phyloP scores from a whole-genome alignment of 2,797 vertebrate genomes.

The Lates japonicus region DNA sequence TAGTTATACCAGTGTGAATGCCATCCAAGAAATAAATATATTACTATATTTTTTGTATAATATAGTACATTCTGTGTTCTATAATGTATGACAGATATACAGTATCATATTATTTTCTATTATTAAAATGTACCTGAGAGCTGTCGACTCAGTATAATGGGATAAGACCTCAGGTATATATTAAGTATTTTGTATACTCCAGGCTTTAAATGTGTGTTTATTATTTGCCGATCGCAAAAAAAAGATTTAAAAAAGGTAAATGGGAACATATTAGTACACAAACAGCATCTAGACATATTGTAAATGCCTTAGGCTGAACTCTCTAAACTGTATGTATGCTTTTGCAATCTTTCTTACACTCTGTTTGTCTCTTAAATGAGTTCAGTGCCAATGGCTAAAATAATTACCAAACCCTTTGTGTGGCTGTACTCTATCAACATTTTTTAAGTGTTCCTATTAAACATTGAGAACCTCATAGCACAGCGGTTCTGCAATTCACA shows the following conservation, averaged over 20 bases:
- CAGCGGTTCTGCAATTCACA: slow-evolving; percentile 36
- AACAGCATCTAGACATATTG: background rate
- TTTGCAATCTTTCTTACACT: background rate
- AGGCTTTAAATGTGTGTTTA: background rate
- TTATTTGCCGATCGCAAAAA: background rate
- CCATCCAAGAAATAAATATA: background rate
- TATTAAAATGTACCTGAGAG: background rate
- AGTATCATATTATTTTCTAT: background rate
- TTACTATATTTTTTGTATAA: background rate
- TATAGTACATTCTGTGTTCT: background rate
- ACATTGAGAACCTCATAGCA: slow-evolving; percentile 44
- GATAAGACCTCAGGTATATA: background rate
- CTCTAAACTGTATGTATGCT: background rate
- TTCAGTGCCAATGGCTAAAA: slow-evolving; percentile 28
- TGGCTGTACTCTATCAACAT: slow-evolving; percentile 31
- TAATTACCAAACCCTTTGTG: slow-evolving; percentile 35
- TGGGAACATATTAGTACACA: background rate
- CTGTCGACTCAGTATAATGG: background rate
- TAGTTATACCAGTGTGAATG: background rate
- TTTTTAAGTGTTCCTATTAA: slow-evolving; percentile 51
- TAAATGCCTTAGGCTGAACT: slow-evolving; percentile 1
- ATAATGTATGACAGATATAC: background rate
- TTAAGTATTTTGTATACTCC: background rate
- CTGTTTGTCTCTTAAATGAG: slow-evolving; percentile 32
- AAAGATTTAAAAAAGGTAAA: background rate